A percentile compares a stretch with the other conserved stretches of the same genome.
Conservation (phyloP, 2,113 vertebrate species). For the Oryzias melastigma region DNA sequence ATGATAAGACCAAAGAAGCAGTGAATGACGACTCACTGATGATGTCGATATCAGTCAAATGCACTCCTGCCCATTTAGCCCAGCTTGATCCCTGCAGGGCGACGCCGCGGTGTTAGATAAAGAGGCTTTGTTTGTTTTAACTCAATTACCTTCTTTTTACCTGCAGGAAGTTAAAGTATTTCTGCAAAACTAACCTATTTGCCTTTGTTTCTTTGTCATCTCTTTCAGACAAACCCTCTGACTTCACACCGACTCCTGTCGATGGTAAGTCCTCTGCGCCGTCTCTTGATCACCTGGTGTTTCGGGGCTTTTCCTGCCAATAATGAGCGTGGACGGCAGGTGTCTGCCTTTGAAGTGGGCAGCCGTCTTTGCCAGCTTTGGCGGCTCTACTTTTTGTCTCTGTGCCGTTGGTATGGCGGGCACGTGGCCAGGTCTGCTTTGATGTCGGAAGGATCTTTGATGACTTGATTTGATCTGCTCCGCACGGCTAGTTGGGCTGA, state of each 20-base stretch:
- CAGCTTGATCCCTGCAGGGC: constrained; percentile 34
- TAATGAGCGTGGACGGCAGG: constrained; percentile 53
- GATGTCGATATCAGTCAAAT: constrained; percentile 31
- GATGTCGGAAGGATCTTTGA: constrained; percentile 69
- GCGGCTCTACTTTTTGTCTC: constrained; percentile 21
- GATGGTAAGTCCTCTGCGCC: constrained; percentile 87
- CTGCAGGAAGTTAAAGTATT: constrained; percentile 50
- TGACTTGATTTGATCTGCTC: constrained; percentile 72
- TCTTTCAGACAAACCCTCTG: constrained; percentile 92
- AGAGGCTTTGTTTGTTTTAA: constrained; percentile 39
- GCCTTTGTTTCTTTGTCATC: constrained; percentile 61
- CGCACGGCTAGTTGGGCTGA: constrained; percentile 35
- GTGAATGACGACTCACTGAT: constrained; percentile 28
- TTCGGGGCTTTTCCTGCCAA: constrained; percentile 33
- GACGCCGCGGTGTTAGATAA: constrained; percentile 40
- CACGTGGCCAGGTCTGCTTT: constrained; percentile 60
- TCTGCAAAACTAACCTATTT: constrained; percentile 62
- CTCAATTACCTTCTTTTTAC: constrained; percentile 55
- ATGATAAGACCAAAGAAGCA: constrained; percentile 18
- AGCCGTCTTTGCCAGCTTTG: constrained; percentile 24
- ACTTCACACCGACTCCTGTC: constrained; percentile 82
- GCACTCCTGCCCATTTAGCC: constrained; percentile 44
- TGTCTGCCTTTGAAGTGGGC: constrained; percentile 60
- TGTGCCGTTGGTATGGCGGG: constrained; percentile 35
- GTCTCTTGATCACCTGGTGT: constrained; percentile 36